phyloP scores from a whole-genome alignment of 2,888 invertebrate genomes.

The Amblyteles armatorius region DNA sequence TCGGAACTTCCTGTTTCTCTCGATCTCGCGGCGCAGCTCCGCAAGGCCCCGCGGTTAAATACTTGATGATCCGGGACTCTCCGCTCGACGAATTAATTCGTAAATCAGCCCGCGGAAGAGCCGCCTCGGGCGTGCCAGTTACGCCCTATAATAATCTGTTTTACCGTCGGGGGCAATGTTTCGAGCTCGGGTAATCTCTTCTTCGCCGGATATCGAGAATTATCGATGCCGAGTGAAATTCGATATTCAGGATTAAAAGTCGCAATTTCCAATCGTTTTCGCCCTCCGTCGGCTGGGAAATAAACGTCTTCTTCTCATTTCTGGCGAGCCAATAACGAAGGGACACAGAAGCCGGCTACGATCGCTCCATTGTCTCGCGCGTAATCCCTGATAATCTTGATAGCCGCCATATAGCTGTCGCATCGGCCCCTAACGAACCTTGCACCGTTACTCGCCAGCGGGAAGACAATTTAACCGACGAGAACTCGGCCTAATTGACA shows the following conservation, averaged over 20 bases:
- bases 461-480: conserved; percentile 32
- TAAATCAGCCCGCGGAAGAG: conserved; percentile 12
- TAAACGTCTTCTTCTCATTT: neutral
- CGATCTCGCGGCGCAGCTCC: conserved; percentile 35
- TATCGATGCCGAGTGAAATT: neutral
- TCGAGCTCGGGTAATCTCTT: neutral
- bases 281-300: neutral
- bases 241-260: neutral
- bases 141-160: conserved; percentile 32
- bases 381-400: conserved; percentile 48
- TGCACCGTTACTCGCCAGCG: neutral
- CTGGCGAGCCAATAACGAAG: conserved; percentile 6
- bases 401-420: neutral
- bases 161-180: neutral
- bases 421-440: conserved; percentile 4
- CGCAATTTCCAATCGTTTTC: neutral
- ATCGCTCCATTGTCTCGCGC: neutral
- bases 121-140: conserved; percentile 2
- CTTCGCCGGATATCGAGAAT: conserved; percentile 12
- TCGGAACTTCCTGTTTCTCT: conserved; percentile 1
- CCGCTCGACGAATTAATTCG: conserved; percentile 41
- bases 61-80: conserved; percentile 36
- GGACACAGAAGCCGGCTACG: conserved; percentile 28
- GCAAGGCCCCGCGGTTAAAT: conserved; percentile 38
- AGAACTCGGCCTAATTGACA: conserved; percentile 39